Evolutionary conservation across 2,113 vertebrate species (phyloP), one percentile per base, ranked within the genome.

Genomic region (Nycticebus coucang): DNA sequence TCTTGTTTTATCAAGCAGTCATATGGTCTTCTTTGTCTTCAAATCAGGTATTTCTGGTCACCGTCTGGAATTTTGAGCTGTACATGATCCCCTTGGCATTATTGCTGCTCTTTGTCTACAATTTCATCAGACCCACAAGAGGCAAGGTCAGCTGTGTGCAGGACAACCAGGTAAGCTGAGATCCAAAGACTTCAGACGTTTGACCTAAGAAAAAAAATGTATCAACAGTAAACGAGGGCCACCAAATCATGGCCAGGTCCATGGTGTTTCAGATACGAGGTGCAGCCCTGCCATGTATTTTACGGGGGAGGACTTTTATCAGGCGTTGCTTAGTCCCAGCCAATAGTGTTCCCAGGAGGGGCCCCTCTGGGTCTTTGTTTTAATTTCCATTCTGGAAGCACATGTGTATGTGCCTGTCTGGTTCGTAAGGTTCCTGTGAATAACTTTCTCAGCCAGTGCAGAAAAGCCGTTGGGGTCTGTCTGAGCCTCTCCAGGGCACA

Each of bases 41-140:
- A 84, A 97, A 89, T 88, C 98, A 99, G 99, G 99, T 99, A 26
- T 99, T 99, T 97, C 96, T 99, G 89, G 97, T 99, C 98, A 99
- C 99, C 0, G 99, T 99, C 92, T 99, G 99, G 99, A 98, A 99
- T 14, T 99, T 99, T 97, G 99, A 99, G 81, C 98, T 99, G 86
- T 99, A 99, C 98, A 99, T 99, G 99, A 97, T 99, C 96, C 99
- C 99, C 7, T 98, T 99, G 97, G 99, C 99, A 85, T 97, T 99
- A 72, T 95, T 99, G 79, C 97, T 99, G 90, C 98, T 99, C 82
- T 98, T 99, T 71, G 96, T 98, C 7, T 99, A 99, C 98, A 99
- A 99, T 97, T 99, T 99, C 98, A 98, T 99, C 96, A 98, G 98
- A 28, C 94, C 99, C 93, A 79, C 69, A 1, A 97, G 98, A 1